A percentile compares a stretch with the other conserved stretches of the same genome.
phyloP scores from a whole-genome alignment of 2,113 vertebrate genomes.

The Sapayoa aenigma region DNA sequence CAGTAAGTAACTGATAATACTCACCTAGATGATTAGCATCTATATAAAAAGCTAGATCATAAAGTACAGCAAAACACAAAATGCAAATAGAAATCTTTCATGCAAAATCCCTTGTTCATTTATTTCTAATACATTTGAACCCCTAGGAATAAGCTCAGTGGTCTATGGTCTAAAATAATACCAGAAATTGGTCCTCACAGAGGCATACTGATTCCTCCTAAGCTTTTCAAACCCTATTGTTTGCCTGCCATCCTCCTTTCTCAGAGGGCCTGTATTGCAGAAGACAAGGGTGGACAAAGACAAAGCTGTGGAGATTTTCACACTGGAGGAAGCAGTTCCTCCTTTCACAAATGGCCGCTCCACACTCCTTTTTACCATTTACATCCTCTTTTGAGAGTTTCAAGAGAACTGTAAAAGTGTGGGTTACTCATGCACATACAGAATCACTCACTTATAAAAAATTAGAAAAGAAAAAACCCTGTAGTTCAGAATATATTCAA shows the following conservation, averaged over 20 bases:
- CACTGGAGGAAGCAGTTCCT: background rate
- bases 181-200: background rate
- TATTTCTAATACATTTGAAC: background rate
- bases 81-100: background rate
- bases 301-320: background rate
- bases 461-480: accelerated
- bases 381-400: background rate
- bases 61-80: background rate
- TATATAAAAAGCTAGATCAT: background rate
- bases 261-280: background rate
- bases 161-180: background rate
- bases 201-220: background rate
- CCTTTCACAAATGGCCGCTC: background rate
- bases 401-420: background rate
- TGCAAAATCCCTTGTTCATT: background rate
- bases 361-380: background rate
- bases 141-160: background rate
- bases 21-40: background rate
- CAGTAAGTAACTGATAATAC: background rate
- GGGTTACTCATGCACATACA: background rate
- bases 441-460: background rate
- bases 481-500: background rate
- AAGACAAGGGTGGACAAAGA: background rate
- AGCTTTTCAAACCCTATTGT: background rate
- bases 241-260: background rate